A percentile compares a stretch with the other conserved stretches of the same genome.
These are phyloP conservation scores for Nemapogon koenigi DNA, from an alignment of 2,888 invertebrate species.

Conservation along the genomic window DNA sequence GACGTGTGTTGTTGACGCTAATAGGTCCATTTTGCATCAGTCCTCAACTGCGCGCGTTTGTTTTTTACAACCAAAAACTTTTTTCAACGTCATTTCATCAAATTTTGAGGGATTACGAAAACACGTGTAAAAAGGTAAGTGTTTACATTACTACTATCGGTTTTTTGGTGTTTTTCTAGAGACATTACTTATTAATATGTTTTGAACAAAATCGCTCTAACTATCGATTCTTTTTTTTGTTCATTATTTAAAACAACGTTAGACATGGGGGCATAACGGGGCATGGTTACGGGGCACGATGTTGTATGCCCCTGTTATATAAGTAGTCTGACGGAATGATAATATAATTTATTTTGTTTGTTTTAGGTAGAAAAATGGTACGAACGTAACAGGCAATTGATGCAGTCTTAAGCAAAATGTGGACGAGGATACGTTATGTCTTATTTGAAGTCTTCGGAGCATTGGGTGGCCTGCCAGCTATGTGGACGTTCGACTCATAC, in stretches of 20 bases:
- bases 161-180: background rate
- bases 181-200: background rate
- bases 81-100: background rate
- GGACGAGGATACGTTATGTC: constrained; percentile 13
- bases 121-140: background rate
- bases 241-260: constrained; percentile 1
- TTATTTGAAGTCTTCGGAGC: constrained; percentile 16
- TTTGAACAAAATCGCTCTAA: background rate
- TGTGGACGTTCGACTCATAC: constrained; percentile 16
- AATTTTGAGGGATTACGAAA: constrained; percentile 3
- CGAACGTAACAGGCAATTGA: background rate
- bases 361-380: background rate
- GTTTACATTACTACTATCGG: background rate
- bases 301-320: background rate
- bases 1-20: constrained; percentile 10
- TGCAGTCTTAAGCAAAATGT: background rate
- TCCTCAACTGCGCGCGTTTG: background rate
- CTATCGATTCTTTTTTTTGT: background rate
- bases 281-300: background rate
- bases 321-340: too few species aligned
- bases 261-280: constrained; percentile 3
- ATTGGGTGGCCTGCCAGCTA: constrained; percentile 13
- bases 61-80: background rate
- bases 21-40: background rate
- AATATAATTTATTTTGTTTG: too few species aligned